These are phyloP conservation scores for Phrynocephalus forsythii DNA, from an alignment of 2,797 vertebrate species.

Conservation along the genomic window DNA sequence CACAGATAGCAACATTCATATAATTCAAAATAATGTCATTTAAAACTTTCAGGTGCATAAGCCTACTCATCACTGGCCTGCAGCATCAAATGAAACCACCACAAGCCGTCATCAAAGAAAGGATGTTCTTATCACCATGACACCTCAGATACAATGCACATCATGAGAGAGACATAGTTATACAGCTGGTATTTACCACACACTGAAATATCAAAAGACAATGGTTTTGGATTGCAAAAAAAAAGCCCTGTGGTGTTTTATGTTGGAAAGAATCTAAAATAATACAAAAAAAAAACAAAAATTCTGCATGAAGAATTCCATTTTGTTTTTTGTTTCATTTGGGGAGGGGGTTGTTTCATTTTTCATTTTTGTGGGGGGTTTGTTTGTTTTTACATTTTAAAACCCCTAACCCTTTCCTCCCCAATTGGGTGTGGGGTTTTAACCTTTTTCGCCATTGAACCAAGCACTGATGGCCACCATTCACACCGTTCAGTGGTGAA, in stretches of 20 bases:
- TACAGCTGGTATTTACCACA: background rate
- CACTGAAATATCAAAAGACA: background rate
- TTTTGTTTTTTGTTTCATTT: too few species aligned
- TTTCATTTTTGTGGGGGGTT: too few species aligned
- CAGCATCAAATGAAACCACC: background rate
- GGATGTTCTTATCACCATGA: background rate
- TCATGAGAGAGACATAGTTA: background rate
- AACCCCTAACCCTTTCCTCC: too few species aligned
- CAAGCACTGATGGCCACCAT: too few species aligned
- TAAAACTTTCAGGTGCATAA: background rate
- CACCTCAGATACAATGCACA: background rate
- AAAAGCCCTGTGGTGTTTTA: background rate
- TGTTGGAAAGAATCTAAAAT: background rate
- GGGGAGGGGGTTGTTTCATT: too few species aligned
- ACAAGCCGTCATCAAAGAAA: too few species aligned
- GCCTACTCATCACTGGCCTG: background rate
- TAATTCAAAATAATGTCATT: background rate
- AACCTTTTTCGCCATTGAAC: too few species aligned
- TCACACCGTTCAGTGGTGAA: too few species aligned
- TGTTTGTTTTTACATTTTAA: too few species aligned
- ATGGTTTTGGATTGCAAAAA: background rate
- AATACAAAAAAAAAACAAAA: background rate
- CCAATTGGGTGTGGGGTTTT: too few species aligned
- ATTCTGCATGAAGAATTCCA: too few species aligned
- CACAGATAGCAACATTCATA: background rate